Evolutionary conservation across 2,888 invertebrate species (phyloP).

Genomic region (Cheilosia vulpina): DNA sequence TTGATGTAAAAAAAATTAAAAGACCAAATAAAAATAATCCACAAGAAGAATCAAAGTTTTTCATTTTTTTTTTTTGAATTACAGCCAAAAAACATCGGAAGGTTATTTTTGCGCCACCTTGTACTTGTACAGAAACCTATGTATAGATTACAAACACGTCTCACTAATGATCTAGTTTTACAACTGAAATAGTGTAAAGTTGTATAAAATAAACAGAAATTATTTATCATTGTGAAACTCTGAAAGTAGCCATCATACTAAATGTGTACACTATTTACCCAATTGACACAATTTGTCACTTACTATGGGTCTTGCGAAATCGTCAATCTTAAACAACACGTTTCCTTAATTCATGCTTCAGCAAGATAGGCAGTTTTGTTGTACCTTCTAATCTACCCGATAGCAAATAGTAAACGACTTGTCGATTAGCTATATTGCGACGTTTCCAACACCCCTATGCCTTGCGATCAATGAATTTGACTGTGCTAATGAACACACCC

Average conservation of each 20-base stretch:
- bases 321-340: background rate
- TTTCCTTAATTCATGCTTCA: slow-evolving; percentile 19
- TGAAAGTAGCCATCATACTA: slow-evolving; percentile 6
- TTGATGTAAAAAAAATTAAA: no score
- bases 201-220: background rate
- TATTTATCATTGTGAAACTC: background rate
- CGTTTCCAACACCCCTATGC: background rate
- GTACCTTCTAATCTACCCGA: background rate
- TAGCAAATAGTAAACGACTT: slow-evolving; percentile 9
- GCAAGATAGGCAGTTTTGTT: slow-evolving; percentile 11
- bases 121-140: no score
- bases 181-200: background rate
- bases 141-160: no score
- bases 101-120: no score
- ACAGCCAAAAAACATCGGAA: no score
- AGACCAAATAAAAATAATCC: no score
- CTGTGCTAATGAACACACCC: background rate
- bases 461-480: background rate
- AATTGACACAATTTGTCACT: slow-evolving; percentile 16
- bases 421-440: slow-evolving; percentile 1
- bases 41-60: no score
- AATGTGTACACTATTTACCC: background rate
- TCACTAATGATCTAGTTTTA: background rate
- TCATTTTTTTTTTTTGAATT: no score
- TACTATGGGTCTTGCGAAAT: background rate